Percentiles rank a stretch among this genome's conserved stretches.
Evolutionary conservation across 1,140 invertebrate species (phyloP).

Genomic region (Temnothorax nylanderi): DNA sequence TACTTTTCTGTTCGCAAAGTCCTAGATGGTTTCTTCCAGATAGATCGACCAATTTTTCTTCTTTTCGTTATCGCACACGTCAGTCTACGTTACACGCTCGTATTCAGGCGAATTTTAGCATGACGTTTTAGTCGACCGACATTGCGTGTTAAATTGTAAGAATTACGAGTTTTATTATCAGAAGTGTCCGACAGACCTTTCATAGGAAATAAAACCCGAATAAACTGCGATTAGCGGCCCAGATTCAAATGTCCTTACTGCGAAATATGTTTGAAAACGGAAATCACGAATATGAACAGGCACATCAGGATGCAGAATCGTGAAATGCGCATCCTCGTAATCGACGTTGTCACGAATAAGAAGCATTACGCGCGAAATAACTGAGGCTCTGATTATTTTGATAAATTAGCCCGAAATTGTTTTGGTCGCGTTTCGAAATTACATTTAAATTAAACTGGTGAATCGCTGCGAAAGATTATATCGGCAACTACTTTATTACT

Average conservation of each 20-base stretch:
- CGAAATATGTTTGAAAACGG: slow-evolving; percentile 71
- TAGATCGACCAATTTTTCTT: neutral
- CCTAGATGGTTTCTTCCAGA: neutral
- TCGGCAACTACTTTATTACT: neutral
- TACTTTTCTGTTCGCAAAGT: neutral
- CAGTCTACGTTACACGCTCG: neutral
- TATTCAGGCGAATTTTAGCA: neutral
- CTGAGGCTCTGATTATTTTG: too few relatives aligned
- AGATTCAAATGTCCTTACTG: slow-evolving; percentile 84
- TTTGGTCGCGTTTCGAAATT: too few relatives aligned
- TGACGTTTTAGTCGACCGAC: slow-evolving; percentile 35
- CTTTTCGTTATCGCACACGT: neutral
- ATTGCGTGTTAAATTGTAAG: neutral
- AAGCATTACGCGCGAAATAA: too few relatives aligned
- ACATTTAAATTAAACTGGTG: neutral
- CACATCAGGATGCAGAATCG: slow-evolving; percentile 63
- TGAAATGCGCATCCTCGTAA: slow-evolving; percentile 53
- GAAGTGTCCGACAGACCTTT: slow-evolving; percentile 80
- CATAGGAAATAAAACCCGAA: slow-evolving; percentile 80
- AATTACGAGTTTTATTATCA: too few relatives aligned
- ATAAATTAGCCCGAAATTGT: too few relatives aligned
- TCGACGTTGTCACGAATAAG: slow-evolving; percentile 27
- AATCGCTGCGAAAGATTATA: neutral
- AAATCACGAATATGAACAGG: slow-evolving; percentile 70
- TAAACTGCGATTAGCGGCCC: slow-evolving; percentile 87